Base-by-base conservation (phyloP, 30 jellyfish, hydroid and myxozoan genomes). In the Aurelia sp. region DNA sequence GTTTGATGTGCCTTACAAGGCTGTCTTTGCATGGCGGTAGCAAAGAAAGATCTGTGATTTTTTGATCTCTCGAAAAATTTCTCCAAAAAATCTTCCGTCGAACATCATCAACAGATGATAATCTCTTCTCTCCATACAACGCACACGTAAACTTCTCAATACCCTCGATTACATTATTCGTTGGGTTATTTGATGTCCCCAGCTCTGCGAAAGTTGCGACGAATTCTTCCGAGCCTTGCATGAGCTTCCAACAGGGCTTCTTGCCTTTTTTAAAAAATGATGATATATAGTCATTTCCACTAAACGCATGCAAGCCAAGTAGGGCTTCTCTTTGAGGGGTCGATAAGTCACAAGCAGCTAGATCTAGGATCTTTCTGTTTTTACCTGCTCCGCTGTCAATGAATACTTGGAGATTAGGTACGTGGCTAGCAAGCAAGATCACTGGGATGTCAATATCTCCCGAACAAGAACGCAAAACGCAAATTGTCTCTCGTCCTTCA, bases 61-160 rank as follows among this genome's bases (percentile, higher is more conserved):
- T 57, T 24, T 76, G 22, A 58, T 76, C 83, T 31, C 33, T 52
- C 16, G n/a, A 60, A 33, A 76, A 76, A 9, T 20, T 31, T 70
- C 75, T 64, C 75, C 75, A 64, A 21, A 64, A 64, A 12, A 64
- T 64, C 20, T 5, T 30, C 18, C 18, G 13, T 6, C 72, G 77
- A 13, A 76, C 85, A 11, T 73, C 77, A 73, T 73, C 76, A 38
- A 73, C 85, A 73, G 77, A 73, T 11, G 77, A 19, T 21, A n/a
- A 11, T 19, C 15, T 35, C 38, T 21, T 47, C 30, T 73, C 77
- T 6, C 85, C 85, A 47, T 73, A 73, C 16, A 73, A 8, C 47
- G 10, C 19, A 76, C 76, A 73, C 10, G 47, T 20, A 73, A 11
- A 73, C 77, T 38, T 47, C 33, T 31, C 85, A 33, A 73, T 21